phyloP scores from a whole-genome alignment of 2,888 invertebrate genomes.

The Pterostichus niger region DNA sequence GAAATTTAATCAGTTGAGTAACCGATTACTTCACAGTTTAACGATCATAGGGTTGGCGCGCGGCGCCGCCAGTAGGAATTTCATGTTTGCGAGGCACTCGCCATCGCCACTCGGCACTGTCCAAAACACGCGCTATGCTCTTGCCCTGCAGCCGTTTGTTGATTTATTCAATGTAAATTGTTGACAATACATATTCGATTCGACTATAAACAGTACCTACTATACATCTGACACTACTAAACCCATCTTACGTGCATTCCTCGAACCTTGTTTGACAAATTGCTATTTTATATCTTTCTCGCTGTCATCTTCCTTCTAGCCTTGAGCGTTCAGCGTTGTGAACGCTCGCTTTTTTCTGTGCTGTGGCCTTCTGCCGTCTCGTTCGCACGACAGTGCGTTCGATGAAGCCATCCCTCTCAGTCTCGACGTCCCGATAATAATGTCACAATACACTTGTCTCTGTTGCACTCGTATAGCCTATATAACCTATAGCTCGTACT shows the following conservation, averaged over 20 bases:
- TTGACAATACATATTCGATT: constrained; percentile 73
- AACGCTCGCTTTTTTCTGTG: constrained; percentile 53
- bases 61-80: constrained; percentile 64
- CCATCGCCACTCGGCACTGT: constrained; percentile 55
- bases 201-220: constrained; percentile 59
- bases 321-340: constrained; percentile 37
- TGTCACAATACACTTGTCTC: constrained; percentile 63
- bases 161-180: constrained; percentile 77
- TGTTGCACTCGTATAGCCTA: constrained; percentile 60
- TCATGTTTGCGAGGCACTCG: constrained; percentile 55
- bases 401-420: constrained; percentile 63
- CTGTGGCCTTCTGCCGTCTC: constrained; percentile 61
- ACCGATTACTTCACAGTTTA: constrained; percentile 75
- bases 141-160: constrained; percentile 67
- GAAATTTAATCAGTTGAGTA: constrained; percentile 77
- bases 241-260: constrained; percentile 63
- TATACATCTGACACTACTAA: constrained; percentile 66
- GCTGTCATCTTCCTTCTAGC: constrained; percentile 61
- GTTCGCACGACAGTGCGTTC: constrained; percentile 30
- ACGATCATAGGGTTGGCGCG: constrained; percentile 77
- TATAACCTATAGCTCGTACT: constrained; percentile 39
- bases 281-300: constrained; percentile 64
- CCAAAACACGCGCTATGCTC: constrained; percentile 54
- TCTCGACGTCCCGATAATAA: constrained; percentile 64
- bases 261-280: constrained; percentile 60